These are phyloP conservation scores for Pristionchus arcanus DNA, from an alignment of 2,888 invertebrate genomes.

Conservation along the genomic window DNA sequence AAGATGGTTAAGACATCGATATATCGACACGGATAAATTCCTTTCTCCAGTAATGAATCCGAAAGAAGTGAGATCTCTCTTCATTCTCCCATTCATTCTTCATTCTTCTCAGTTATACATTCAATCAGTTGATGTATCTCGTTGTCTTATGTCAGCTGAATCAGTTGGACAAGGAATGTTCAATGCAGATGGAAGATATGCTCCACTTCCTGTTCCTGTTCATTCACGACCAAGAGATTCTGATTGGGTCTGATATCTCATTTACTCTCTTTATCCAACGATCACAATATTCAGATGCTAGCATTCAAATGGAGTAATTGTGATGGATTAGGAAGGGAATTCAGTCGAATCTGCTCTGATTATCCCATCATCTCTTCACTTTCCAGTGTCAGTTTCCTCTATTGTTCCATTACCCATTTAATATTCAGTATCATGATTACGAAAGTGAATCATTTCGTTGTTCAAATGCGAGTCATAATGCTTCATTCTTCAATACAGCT, in stretches of 20 bases:
- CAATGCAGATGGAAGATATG: constrained; percentile 46
- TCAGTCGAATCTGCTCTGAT: constrained; percentile 1
- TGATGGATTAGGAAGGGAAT: constrained; percentile 40
- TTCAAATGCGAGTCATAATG: constrained; percentile 24
- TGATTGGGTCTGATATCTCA: constrained; percentile 28
- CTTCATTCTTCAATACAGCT: constrained; percentile 38
- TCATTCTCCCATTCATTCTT: background rate
- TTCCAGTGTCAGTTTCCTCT: background rate
- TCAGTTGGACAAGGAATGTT: constrained; percentile 49
- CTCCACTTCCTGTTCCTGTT: constrained; percentile 50
- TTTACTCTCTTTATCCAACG: background rate
- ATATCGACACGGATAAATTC: background rate
- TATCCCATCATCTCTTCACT: constrained; percentile 30
- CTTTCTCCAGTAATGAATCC: constrained; percentile 14
- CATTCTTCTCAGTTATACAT: constrained; percentile 3
- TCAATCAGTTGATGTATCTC: constrained; percentile 42
- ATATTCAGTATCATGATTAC: constrained; percentile 20
- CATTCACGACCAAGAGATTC: constrained; percentile 38
- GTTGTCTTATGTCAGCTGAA: constrained; percentile 46
- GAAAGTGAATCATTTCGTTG: constrained; percentile 12
- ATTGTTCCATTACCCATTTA: background rate
- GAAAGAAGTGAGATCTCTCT: constrained; percentile 2
- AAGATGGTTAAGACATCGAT: constrained; percentile 26
- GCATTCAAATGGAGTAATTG: constrained; percentile 52
- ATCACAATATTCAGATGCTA: constrained; percentile 4